Percentiles rank a stretch among this genome's conserved stretches.
These are phyloP conservation scores for Corythornis vintsioides DNA, from an alignment of 2,113 vertebrate genomes.

Conservation along the genomic window DNA sequence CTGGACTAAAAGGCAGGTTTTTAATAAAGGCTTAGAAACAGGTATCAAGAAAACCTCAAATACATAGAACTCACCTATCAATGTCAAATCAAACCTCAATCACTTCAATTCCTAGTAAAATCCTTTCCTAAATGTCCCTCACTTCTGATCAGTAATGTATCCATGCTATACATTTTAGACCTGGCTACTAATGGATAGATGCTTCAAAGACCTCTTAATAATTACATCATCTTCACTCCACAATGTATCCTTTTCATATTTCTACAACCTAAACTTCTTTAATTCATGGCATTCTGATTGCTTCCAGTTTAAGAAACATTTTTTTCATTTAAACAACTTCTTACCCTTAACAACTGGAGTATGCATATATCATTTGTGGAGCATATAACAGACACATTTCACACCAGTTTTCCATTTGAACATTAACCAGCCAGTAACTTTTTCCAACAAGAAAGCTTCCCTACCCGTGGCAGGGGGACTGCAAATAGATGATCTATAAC, in stretches of 20 bases:
- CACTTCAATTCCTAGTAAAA: background rate
- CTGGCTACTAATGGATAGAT: background rate
- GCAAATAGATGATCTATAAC: too few relatives aligned
- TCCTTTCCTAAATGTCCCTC: background rate
- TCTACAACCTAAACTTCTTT: background rate
- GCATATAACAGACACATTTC: background rate
- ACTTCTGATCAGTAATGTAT: background rate
- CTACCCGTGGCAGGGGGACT: too few relatives aligned
- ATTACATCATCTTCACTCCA: background rate
- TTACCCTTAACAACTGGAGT: background rate
- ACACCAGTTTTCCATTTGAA: background rate
- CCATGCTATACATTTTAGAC: background rate
- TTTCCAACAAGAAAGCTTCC: background rate
- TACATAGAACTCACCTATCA: background rate
- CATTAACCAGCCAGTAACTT: background rate
- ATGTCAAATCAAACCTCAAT: background rate
- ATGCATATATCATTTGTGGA: background rate
- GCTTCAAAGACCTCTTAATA: background rate
- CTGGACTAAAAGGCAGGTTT: background rate
- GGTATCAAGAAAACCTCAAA: background rate
- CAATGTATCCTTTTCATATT: background rate
- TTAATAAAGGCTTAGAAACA: background rate
- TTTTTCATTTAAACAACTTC: background rate
- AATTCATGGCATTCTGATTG: background rate
- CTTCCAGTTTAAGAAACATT: background rate